A percentile compares a stretch with the other conserved stretches of the same genome.
Conservation (phyloP, 2,888 invertebrate genomes). For the Parnassius apollo region DNA sequence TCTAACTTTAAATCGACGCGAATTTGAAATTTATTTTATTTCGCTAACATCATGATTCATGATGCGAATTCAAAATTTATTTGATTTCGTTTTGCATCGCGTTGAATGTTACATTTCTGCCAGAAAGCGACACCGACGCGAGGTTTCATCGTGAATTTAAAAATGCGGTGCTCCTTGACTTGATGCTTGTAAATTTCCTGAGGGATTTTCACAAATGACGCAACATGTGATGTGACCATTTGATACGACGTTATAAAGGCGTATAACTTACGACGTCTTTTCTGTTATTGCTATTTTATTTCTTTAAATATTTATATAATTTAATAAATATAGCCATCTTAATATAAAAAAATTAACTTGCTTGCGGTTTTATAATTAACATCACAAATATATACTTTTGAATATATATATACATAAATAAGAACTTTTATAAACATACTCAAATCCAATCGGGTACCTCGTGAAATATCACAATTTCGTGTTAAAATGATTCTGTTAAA, state of each 20-base stretch:
- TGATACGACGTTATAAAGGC: background rate
- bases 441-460: too few species aligned
- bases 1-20: constrained; percentile 6
- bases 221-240: background rate
- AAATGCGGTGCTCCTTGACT: constrained; percentile 12
- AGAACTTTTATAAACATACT: too few species aligned
- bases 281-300: too few species aligned
- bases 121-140: constrained; percentile 18
- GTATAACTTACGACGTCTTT: too few species aligned
- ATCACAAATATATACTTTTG: too few species aligned
- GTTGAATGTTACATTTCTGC: constrained; percentile 9
- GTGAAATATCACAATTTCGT: too few species aligned
- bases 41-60: background rate
- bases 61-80: constrained; percentile 25
- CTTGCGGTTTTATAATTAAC: too few species aligned
- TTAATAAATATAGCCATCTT: too few species aligned
- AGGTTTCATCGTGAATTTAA: constrained; percentile 13
- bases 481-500: too few species aligned
- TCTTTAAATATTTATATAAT: too few species aligned
- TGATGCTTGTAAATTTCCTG: constrained; percentile 22
- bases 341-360: too few species aligned
- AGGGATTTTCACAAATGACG: constrained; percentile 5
- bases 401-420: too few species aligned
- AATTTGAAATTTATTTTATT: constrained; percentile 14
- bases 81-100: constrained; percentile 11